Base-by-base conservation (phyloP, 2,888 invertebrate species). In the Capitulum mitella region DNA sequence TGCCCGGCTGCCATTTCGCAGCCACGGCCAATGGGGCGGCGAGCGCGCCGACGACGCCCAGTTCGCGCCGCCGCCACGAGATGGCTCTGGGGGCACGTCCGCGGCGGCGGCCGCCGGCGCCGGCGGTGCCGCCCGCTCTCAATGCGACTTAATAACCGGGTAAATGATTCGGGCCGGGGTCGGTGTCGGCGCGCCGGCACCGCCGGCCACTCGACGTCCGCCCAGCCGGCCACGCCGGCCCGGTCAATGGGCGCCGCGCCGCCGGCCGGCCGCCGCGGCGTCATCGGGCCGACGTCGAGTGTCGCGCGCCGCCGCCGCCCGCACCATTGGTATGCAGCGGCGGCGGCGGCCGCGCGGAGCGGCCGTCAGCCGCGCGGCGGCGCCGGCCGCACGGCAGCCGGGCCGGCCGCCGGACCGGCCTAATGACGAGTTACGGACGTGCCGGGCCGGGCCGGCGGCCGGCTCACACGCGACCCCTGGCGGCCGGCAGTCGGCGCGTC, bases 1-100 rank as follows among this genome's bases (percentile, higher is more conserved):
- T 3, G 32, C 3, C 34, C 64, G 26, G 70, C 70, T 70, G 64
- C 64, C 64, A 64, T 64, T 64, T 64, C 32, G n/a, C 19, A 32
- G 70, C 22, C 70, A 3, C 51, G 40, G 26, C 70, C 70, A 70
- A 70, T 70, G 22, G 70, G 70, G 40, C 40, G 70, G 70, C 70
- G 70, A 37, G 70, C 37, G 70, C 26, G 26, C 37, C 40, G 26
- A 8, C 40, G 26, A 40, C 40, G 40, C 37, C 0, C 16, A 70
- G 64, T 64, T 64, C 19, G 34, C 64, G 32, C 32, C 32, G 64
- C 64, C 5, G 64, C 29, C 64, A 34, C 64, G 29, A 70, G 70
- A 70, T 70, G 70, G 70, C 70, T 40, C 37, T 70, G 70, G 70
- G 70, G 70, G 70, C 40, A 70, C 40, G 40, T 70, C 70, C 6